phyloP scores from a whole-genome alignment of 2,888 invertebrate species.

The Chaetogeoica ovagalla region DNA sequence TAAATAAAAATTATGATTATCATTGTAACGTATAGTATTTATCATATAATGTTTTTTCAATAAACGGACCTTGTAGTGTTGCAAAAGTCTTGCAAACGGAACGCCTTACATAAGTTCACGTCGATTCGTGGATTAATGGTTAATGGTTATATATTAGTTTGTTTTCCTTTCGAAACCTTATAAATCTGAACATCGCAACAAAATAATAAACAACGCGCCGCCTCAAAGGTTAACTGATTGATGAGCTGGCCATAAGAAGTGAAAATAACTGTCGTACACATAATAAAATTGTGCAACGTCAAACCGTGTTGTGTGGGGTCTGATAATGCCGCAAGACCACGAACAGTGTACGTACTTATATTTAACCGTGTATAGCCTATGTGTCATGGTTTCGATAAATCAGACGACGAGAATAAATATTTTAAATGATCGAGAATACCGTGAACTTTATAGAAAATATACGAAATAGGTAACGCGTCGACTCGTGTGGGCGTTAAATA shows the following conservation, averaged over 20 bases:
- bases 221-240: slow-evolving; percentile 42
- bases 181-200: background rate
- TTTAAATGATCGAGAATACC: slow-evolving; percentile 29
- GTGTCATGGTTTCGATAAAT: slow-evolving; percentile 29
- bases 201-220: background rate
- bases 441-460: slow-evolving; percentile 26
- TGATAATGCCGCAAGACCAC: background rate
- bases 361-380: background rate
- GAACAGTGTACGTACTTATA: background rate
- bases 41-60: no score
- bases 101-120: background rate
- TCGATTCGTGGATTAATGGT: no score
- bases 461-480: background rate
- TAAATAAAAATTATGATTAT: no score
- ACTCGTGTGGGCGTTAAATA: background rate
- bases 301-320: background rate
- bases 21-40: no score
- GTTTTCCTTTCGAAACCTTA: no score
- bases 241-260: slow-evolving; percentile 42
- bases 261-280: slow-evolving; percentile 27
- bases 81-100: no score
- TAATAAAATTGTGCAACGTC: slow-evolving; percentile 20
- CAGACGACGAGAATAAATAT: slow-evolving; percentile 8
- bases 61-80: no score
- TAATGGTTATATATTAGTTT: no score